Base-by-base conservation (phyloP, 2,797 vertebrate genomes). In the Alauda arvensis region DNA sequence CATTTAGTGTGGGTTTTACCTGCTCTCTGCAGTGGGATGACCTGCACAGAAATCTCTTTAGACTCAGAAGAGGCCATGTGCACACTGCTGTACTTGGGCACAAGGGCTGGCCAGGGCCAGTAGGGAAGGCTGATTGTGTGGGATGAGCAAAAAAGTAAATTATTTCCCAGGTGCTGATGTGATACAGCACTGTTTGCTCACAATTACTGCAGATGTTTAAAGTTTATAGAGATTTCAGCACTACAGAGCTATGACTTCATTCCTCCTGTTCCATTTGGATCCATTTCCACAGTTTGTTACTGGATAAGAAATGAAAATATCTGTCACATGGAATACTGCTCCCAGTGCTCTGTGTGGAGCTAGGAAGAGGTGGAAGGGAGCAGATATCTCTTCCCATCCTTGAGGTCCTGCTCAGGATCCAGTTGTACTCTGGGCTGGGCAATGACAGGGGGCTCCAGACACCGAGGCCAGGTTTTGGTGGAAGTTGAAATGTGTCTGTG, bases 401-500 rank as follows among this genome's bases (percentile, higher is more conserved):
- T 3, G 1, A 45, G 23, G 25, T 82, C 26, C 61, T 77, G n/a
- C 68, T 34, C 21, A 60, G 66, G 31, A 51, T 43, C 9, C 40
- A 31, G 26, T 11, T 57, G 33, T 40, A 20, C 21, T 45, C 28
- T 12, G 25, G 23, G 31, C 39, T 76, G 39, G 29, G n/a, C n/a
- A 63, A 61, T 69, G n/a, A 7, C 51, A 42, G 71, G 59, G 14
- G 18, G 6, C 61, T 69, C 18, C 14, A 28, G 55, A 46, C 26
- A 26, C 18, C 5, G 3, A 46, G 43, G 34, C 65, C 20, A 28
- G 3, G 28, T 33, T 82, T 70, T 74, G 52, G 19, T 66, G 56
- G 48, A 56, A 59, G 60, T 17, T 37, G 37, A 24, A 66, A 43
- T 0, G 0, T 48, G 23, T 26, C 53, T 1, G 0, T 69, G 43